Evolutionary conservation across 2,888 invertebrate species (phyloP).

Genomic region (Subacronicta megacephala): DNA sequence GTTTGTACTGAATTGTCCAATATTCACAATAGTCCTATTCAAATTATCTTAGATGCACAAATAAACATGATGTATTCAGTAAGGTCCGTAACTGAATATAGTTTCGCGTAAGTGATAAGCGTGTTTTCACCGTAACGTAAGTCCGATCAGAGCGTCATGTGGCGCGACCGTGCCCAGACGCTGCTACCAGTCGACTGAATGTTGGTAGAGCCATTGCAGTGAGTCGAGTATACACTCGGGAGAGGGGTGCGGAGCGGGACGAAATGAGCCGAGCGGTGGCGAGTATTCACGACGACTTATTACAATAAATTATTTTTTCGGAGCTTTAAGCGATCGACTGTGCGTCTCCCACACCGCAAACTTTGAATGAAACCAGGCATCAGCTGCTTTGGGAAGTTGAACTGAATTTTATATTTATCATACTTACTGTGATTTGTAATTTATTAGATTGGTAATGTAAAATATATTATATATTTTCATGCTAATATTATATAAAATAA

Average conservation of each 20-base stretch:
- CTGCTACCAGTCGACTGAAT: constrained; percentile 86
- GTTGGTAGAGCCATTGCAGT: constrained; percentile 82
- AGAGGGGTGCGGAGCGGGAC: constrained; percentile 77
- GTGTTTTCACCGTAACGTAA: constrained; percentile 83
- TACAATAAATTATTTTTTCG: constrained; percentile 88
- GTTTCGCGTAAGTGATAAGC: constrained; percentile 79
- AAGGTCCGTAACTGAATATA: constrained; percentile 66
- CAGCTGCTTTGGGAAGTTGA: constrained; percentile 65
- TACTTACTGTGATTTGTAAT: constrained; percentile 15
- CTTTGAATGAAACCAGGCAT: constrained; percentile 78
- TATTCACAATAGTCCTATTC: constrained; percentile 40
- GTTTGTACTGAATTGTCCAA: constrained; percentile 40
- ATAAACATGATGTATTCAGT: constrained; percentile 42
- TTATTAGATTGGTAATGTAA: too few relatives aligned
- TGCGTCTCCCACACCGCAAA: constrained; percentile 76
- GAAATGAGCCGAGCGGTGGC: constrained; percentile 86
- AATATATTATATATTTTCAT: too few relatives aligned
- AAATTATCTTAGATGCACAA: constrained; percentile 30
- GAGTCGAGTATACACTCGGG: constrained; percentile 81
- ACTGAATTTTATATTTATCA: constrained; percentile 44
- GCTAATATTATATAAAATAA: not conserved
- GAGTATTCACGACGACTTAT: constrained; percentile 88
- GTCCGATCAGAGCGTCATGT: constrained; percentile 80
- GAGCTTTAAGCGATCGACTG: constrained; percentile 83
- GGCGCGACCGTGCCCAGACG: constrained; percentile 86